phyloP scores from a whole-genome alignment of 23 tunicate genomes.

The Halocynthia aurantium region DNA sequence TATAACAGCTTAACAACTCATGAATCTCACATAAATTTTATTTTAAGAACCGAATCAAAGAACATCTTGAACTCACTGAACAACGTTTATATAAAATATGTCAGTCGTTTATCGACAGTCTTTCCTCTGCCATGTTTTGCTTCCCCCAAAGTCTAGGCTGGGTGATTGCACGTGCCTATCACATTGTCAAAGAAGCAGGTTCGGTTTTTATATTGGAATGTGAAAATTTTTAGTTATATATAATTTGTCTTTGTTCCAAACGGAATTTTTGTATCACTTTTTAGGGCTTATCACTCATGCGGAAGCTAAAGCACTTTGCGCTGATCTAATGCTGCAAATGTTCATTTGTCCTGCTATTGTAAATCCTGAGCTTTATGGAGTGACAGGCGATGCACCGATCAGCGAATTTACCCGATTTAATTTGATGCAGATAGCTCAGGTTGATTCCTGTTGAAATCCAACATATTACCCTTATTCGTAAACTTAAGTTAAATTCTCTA shows the following conservation, averaged over 20 bases:
- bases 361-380: constrained; percentile 90
- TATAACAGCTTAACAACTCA: no score
- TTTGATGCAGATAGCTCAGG: constrained; percentile 98
- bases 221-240: not conserved
- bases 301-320: constrained; percentile 81
- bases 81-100: constrained; percentile 47
- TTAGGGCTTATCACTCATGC: constrained; percentile 53
- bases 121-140: constrained; percentile 49
- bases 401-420: constrained; percentile 75
- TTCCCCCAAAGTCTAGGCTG: constrained; percentile 90
- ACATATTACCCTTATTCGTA: not conserved
- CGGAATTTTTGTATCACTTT: not conserved
- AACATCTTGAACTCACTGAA: constrained; percentile 56
- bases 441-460: not conserved
- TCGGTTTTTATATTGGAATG: not conserved
- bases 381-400: constrained; percentile 91
- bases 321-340: constrained; percentile 87
- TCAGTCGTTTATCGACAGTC: constrained; percentile 50
- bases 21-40: not conserved
- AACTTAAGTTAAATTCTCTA: constrained; percentile 2
- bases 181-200: constrained; percentile 94
- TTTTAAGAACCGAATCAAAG: constrained; percentile 43
- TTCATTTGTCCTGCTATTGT: constrained; percentile 96
- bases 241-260: not conserved
- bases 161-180: constrained; percentile 84